Conservation (phyloP, 2,113 vertebrate species). For the Brachyistius frenatus region DNA sequence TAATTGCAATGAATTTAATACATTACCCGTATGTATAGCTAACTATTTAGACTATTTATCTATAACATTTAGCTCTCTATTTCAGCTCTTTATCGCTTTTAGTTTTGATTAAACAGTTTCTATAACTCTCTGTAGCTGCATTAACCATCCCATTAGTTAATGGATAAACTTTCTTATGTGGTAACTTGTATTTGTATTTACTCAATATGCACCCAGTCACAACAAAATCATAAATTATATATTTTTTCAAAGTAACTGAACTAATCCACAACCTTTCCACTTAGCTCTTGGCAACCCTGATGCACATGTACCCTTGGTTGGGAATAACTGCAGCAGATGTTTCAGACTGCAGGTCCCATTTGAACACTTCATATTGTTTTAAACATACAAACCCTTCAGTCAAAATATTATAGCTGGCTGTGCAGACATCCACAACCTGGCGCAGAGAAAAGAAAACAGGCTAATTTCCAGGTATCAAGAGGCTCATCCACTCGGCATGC, state of each 20-base stretch:
- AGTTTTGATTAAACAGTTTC: too few relatives aligned
- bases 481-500: constrained; percentile 23
- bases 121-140: too few relatives aligned
- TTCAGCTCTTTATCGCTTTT: too few relatives aligned
- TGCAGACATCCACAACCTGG: background rate
- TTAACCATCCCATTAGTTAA: too few relatives aligned
- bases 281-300: background rate
- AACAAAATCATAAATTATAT: background rate
- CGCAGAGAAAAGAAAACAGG: background rate
- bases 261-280: background rate
- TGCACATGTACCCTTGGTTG: background rate
- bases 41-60: background rate
- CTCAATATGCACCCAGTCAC: background rate
- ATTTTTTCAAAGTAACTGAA: background rate
- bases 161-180: background rate
- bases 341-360: background rate
- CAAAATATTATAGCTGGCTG: background rate
- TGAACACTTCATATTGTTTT: background rate
- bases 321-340: background rate
- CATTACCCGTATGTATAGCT: background rate
- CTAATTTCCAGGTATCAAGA: constrained; percentile 1
- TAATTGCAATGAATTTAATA: too few relatives aligned
- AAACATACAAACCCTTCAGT: background rate
- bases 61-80: too few relatives aligned
- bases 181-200: background rate